Base-by-base conservation (phyloP, 2,888 invertebrate genomes). In the Leptopilina syphax region DNA sequence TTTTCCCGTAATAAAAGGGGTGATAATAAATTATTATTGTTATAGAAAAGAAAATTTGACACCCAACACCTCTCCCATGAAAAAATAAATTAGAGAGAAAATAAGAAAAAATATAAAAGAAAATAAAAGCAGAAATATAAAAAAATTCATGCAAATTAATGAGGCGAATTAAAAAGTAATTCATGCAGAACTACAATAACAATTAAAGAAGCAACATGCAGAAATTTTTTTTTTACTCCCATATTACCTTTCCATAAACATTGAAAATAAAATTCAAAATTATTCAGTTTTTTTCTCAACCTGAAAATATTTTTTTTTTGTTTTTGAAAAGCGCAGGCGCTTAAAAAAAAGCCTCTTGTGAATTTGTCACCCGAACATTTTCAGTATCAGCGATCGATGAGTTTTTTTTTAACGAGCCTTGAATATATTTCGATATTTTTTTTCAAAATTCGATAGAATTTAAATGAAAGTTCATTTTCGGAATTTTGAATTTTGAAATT, bases 1-100 rank as follows among this genome's bases (percentile, higher is more conserved):
- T 34, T 8, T 10, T 50, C 50, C 50, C 50, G 50, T 4, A 34
- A 34, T 50, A 9, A 50, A 50, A 10, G 3, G 50, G 50, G 50
- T 12, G 50, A 50, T 50, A 1, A 50, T 50, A 2, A 10, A 10
- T 50, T 9, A 10, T 50, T 9, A 34, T 34, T 34, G 34, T 34
- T 34, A 34, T 34, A 34, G 3, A 34, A 34, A 34, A 76, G 18
- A 27, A 41, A 41, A 57, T 80, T 73, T 70, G 82, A 81, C 86
- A 86, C 85, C 85, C 82, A 85, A 87, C 86, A 87, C 87, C 87
- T 86, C 87, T 86, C 87, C 86, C 86, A 85, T 80, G 83, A 60
- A 63, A 70, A 65, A 34, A 34, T 3, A 3, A 34, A 34, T 0
- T 34, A 34, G 34, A 34, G 34, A 34, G 34, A 4, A 4, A 34